Base-by-base conservation (phyloP, 2,888 invertebrate genomes). In the Stictocephala bisonia region DNA sequence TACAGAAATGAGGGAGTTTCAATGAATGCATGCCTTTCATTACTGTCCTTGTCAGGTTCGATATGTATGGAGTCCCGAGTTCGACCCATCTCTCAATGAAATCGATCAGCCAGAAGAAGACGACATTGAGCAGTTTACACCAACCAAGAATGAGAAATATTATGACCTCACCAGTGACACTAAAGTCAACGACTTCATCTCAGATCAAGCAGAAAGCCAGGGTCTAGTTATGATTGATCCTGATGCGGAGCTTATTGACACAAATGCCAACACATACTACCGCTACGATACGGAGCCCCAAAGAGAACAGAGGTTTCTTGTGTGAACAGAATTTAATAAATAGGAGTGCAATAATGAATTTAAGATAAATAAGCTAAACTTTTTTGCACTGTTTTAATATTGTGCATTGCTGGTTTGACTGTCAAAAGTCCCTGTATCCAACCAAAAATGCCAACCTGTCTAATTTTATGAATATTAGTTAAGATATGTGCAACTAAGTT, bases 181-280 rank as follows among this genome's bases (percentile, higher is more conserved):
- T 26, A 40, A 51, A 40, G 72, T 72, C 13, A 72, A 72, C 51
- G 51, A 72, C 22, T 51, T 40, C 15, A 11, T 72, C 11, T 66
- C 72, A 9, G 72, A 72, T 22, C 72, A 72, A 13, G 35, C 64
- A 26, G 2, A 40, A 11, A 31, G 50, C 1, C 66, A 66, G 27
- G 66, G 51, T 11, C 26, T 72, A 6, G 13, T 66, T 35, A 64
- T 72, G 72, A 72, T 72, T 11, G 72, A 72, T 20, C 72, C 72
- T 4, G 66, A 72, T 27, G 66, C 66, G 18, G 72, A 72, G 15
- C 50, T 71, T 4, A n/a, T 72, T 11, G 53, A 66, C 20, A 40
- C 53, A 9, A 29, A 69, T 7, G 27, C 26, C 2, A 24, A 58
- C 3, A 13, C 11, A 3, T 58, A 58, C 58, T 58, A 58, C 27